These are phyloP conservation scores for Psittacula derbiana DNA, from an alignment of 2,797 vertebrate species.

Conservation along the genomic window DNA sequence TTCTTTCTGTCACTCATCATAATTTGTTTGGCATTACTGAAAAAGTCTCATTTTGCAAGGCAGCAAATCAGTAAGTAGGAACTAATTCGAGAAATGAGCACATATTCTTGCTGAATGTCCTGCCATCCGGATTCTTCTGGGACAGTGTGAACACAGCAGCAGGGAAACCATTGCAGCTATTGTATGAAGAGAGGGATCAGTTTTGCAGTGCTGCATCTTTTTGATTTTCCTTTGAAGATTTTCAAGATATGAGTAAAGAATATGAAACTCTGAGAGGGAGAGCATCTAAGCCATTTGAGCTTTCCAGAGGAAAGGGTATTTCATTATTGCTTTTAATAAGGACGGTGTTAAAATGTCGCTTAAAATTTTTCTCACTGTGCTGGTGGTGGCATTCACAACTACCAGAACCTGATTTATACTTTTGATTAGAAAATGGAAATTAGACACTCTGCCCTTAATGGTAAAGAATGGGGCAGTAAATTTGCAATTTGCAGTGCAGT, in stretches of 20 bases:
- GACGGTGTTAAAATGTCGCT: neutral
- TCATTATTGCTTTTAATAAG: neutral
- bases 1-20: neutral
- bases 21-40: fast-evolving
- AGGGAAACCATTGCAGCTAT: neutral
- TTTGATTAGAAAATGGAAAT: neutral
- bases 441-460: neutral
- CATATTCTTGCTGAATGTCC: neutral
- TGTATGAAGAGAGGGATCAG: neutral
- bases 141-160: neutral
- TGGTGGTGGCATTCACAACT: neutral
- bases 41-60: neutral
- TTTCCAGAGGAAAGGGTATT: neutral
- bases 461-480: neutral
- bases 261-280: neutral
- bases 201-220: neutral
- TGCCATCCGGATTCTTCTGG: neutral
- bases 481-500: neutral
- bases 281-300: neutral
- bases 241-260: neutral
- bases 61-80: neutral
- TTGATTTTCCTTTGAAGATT: neutral
- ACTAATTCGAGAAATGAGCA: neutral
- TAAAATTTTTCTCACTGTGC: neutral
- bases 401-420: neutral